These are phyloP conservation scores for Etheostoma perlongum DNA, from an alignment of 2,797 vertebrate genomes.

Conservation along the genomic window DNA sequence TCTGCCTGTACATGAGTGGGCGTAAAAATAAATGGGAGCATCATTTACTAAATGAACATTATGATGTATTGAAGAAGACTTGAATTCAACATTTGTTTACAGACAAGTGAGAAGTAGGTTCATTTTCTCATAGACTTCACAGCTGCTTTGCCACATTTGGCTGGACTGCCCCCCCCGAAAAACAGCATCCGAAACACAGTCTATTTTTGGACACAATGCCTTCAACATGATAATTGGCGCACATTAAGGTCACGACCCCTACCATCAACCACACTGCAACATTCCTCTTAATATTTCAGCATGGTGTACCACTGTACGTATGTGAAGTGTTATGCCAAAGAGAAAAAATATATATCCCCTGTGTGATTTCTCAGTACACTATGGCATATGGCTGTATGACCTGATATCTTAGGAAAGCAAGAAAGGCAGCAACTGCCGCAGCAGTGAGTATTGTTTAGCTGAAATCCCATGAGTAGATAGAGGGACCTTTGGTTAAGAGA, in stretches of 20 bases:
- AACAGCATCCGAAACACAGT: constrained; percentile 59
- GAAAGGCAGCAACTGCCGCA: constrained; percentile 25
- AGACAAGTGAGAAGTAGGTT: too few species aligned
- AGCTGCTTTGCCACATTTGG: constrained; percentile 47
- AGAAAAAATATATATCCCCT: constrained; percentile 15
- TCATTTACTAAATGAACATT: too few species aligned
- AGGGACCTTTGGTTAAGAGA: constrained; percentile 70
- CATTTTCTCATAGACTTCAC: too few species aligned
- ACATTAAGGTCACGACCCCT: constrained; percentile 32
- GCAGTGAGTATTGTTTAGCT: constrained; percentile 62
- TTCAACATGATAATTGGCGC: constrained; percentile 72
- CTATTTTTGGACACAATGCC: constrained; percentile 77
- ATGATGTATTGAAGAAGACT: too few species aligned
- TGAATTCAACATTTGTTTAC: too few species aligned
- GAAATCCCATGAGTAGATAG: constrained; percentile 70
- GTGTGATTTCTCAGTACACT: constrained; percentile 25
- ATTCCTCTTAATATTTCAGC: constrained; percentile 37
- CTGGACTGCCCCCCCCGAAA: constrained; percentile 41
- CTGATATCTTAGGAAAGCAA: constrained; percentile 55
- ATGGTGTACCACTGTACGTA: constrained; percentile 12
- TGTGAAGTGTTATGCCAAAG: constrained; percentile 34
- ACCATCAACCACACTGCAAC: constrained; percentile 31
- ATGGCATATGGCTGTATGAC: constrained; percentile 58
- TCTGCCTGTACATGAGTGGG: constrained; percentile 10
- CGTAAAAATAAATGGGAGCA: too few species aligned